Evolutionary conservation across 2,888 invertebrate genomes (phyloP).

Genomic region (Drosophila flavopinicola): DNA sequence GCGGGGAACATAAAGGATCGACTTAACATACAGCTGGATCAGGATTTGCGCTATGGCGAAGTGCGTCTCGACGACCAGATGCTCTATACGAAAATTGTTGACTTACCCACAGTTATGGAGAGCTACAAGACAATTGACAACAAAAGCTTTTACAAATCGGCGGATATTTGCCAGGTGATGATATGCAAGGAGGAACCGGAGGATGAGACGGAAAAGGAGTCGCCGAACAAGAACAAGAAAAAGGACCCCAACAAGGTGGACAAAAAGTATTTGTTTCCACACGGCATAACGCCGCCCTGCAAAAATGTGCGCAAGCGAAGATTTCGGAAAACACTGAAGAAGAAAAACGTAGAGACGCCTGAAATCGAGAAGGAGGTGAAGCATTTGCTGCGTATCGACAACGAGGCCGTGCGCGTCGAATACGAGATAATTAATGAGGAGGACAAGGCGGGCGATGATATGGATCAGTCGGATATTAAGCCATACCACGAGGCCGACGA

Average conservation of each 20-base stretch:
- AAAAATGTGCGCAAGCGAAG: conserved; percentile 97
- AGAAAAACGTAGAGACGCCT: conserved; percentile 98
- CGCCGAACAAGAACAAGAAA: conserved; percentile 91
- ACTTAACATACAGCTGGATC: conserved; percentile 92
- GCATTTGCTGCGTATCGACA: conserved; percentile 94
- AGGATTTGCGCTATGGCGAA: conserved; percentile 94
- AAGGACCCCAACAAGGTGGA: conserved; percentile 92
- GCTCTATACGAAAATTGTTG: conserved; percentile 94
- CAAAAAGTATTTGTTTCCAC: conserved; percentile 96
- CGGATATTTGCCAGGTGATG: conserved; percentile 97
- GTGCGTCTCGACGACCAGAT: conserved; percentile 95
- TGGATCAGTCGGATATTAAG: conserved; percentile 71
- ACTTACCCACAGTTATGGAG: conserved; percentile 96
- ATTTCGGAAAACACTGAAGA: conserved; percentile 97
- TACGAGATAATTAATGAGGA: conserved; percentile 96
- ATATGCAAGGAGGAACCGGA: conserved; percentile 95
- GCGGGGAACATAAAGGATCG: conserved; percentile 93
- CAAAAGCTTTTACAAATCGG: conserved; percentile 98
- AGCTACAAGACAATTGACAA: conserved; percentile 97
- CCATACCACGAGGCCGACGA: conserved; percentile 79
- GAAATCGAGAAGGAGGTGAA: conserved; percentile 99
- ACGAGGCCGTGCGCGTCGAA: conserved; percentile 94
- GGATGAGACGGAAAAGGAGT: conserved; percentile 89
- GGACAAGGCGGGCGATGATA: conserved; percentile 85
- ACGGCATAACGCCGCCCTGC: conserved; percentile 97